Percentiles rank a stretch among this genome's conserved stretches.
These are phyloP conservation scores for Campylomormyrus tamandua DNA, from an alignment of 2,113 vertebrate genomes.

Conservation along the genomic window DNA sequence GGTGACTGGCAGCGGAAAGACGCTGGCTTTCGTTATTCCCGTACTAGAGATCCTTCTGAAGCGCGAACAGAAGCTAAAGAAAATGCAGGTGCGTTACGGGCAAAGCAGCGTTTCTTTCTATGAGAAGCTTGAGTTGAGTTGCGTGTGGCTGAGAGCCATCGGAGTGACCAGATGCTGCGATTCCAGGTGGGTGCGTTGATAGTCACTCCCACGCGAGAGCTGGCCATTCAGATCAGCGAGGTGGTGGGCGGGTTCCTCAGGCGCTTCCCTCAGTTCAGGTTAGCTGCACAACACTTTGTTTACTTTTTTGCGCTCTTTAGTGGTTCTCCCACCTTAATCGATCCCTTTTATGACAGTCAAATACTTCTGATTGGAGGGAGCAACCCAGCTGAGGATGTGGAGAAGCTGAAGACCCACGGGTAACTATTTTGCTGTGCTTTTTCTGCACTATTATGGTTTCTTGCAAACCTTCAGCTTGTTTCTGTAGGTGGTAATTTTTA, in stretches of 20 bases:
- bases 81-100: conserved; percentile 69
- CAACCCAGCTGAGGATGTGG: conserved; percentile 87
- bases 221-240: conserved; percentile 86
- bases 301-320: not conserved
- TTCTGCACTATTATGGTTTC: not conserved
- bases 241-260: conserved; percentile 75
- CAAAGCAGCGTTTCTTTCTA: not conserved
- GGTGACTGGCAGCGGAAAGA: conserved; percentile 96
- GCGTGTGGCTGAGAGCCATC: not conserved
- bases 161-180: not conserved
- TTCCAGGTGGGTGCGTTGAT: conserved; percentile 83
- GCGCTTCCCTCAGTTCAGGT: conserved; percentile 78
- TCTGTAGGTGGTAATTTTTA: not conserved
- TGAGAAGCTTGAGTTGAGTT: not conserved
- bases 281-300: not conserved
- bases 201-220: conserved; percentile 85
- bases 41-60: conserved; percentile 81
- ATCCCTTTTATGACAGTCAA: conserved; percentile 58
- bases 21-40: conserved; percentile 88
- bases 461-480: not conserved
- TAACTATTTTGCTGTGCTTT: conserved; percentile 42
- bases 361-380: conserved; percentile 88
- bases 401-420: conserved; percentile 79
- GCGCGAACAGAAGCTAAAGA: conserved; percentile 82
- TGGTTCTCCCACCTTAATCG: not conserved